Conservation (phyloP, 2,113 vertebrate genomes). For the Bambusicola thoracicus region DNA sequence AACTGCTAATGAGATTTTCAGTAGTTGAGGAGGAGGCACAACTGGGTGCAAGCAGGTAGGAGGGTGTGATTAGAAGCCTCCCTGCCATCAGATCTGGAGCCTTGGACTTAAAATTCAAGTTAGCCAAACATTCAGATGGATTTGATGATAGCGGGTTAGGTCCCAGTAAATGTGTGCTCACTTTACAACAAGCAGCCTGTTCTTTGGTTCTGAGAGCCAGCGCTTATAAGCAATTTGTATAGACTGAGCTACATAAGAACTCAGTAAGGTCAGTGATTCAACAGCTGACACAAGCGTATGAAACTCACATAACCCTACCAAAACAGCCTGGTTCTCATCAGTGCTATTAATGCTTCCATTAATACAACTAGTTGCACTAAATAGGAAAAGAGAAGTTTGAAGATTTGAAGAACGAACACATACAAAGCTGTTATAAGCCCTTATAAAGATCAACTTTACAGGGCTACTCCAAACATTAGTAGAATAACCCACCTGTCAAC, state of each 20-base stretch:
- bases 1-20: neutral
- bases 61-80: neutral
- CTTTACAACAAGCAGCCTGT: neutral
- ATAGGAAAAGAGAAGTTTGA: neutral
- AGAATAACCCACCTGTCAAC: neutral
- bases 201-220: neutral
- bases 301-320: neutral
- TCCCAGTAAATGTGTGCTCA: neutral
- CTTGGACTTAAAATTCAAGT: constrained; percentile 5
- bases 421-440: neutral
- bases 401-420: neutral
- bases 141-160: neutral
- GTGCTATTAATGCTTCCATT: neutral
- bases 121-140: neutral
- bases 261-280: neutral
- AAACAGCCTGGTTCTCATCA: neutral
- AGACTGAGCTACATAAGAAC: neutral
- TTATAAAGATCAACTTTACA: neutral
- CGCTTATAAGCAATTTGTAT: neutral
- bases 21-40: neutral
- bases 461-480: neutral
- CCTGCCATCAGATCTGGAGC: neutral
- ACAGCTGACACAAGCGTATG: neutral
- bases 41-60: neutral
- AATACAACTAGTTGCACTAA: neutral